Percentiles rank a stretch among this genome's conserved stretches.
Evolutionary conservation across 2,113 vertebrate genomes (phyloP).

Genomic region (Boulengeromyrus knoepffleri): DNA sequence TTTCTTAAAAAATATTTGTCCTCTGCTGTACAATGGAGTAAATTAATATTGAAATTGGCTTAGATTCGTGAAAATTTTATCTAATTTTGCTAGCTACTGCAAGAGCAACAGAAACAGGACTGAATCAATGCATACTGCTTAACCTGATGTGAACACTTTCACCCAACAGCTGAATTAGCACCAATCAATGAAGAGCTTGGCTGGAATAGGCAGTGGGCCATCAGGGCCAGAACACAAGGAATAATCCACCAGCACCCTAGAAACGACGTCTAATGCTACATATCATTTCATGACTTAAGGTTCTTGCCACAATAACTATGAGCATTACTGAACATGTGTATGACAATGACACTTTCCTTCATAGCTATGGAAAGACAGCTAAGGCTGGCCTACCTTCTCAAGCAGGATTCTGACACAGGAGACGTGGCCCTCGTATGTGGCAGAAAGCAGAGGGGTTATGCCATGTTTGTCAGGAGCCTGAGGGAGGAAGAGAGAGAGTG

Average conservation of each 20-base stretch:
- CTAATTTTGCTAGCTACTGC: neutral
- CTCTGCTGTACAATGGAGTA: neutral
- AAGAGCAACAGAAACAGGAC: neutral
- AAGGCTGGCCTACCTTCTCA: slow-evolving; percentile 73
- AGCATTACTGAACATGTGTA: neutral
- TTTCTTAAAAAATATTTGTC: neutral
- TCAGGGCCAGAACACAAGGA: too few species aligned
- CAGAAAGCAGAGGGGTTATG: slow-evolving; percentile 82
- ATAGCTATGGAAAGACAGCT: neutral
- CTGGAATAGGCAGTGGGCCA: neutral
- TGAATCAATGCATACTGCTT: neutral
- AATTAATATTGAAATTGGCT: neutral
- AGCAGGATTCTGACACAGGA: slow-evolving; percentile 86
- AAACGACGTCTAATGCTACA: neutral
- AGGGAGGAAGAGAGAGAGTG: neutral
- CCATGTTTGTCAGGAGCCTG: slow-evolving; percentile 89
- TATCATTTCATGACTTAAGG: neutral
- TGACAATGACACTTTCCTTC: neutral
- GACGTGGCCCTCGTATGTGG: slow-evolving; percentile 78
- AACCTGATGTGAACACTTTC: neutral
- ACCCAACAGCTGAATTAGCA: neutral
- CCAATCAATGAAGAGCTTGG: neutral
- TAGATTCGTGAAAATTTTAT: neutral
- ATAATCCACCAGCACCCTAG: neutral
- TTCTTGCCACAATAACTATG: neutral